phyloP scores from a whole-genome alignment of 2,888 invertebrate genomes.

The Silvanus unidentatus region DNA sequence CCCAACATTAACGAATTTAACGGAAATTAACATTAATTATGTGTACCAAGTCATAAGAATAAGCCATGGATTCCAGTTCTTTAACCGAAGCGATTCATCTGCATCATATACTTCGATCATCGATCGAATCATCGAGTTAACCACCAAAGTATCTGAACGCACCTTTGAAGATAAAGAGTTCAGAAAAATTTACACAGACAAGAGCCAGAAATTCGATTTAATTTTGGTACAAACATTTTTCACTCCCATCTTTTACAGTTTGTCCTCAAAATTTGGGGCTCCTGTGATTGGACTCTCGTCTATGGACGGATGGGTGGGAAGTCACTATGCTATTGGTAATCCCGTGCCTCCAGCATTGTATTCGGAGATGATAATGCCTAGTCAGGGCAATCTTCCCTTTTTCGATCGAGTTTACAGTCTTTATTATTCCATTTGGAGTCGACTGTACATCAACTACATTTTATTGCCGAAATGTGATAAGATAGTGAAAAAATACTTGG shows the following conservation, averaged over 20 bases:
- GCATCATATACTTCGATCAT: too few species aligned
- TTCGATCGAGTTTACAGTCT: constrained; percentile 38
- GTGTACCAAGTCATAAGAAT: constrained; percentile 22
- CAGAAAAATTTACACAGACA: constrained; percentile 25
- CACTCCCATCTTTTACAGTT: constrained; percentile 25
- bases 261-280: constrained; percentile 24
- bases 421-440: constrained; percentile 28
- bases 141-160: constrained; percentile 23
- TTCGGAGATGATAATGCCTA: constrained; percentile 32
- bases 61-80: constrained; percentile 28
- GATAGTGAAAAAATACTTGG: constrained; percentile 35
- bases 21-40: constrained; percentile 24
- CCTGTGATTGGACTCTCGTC: constrained; percentile 31
- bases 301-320: constrained; percentile 28
- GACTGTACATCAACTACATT: constrained; percentile 25
- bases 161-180: constrained; percentile 26
- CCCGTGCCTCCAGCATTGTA: constrained; percentile 29
- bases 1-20: constrained; percentile 21
- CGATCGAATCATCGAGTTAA: too few species aligned
- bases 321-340: constrained; percentile 30
- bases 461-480: constrained; percentile 30
- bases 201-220: constrained; percentile 27
- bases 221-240: constrained; percentile 31
- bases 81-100: too few species aligned
- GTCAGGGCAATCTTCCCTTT: constrained; percentile 37